Conservation (phyloP, 92 coral and sea anemone genomes). For the Hydrozoanthus gracilis region DNA sequence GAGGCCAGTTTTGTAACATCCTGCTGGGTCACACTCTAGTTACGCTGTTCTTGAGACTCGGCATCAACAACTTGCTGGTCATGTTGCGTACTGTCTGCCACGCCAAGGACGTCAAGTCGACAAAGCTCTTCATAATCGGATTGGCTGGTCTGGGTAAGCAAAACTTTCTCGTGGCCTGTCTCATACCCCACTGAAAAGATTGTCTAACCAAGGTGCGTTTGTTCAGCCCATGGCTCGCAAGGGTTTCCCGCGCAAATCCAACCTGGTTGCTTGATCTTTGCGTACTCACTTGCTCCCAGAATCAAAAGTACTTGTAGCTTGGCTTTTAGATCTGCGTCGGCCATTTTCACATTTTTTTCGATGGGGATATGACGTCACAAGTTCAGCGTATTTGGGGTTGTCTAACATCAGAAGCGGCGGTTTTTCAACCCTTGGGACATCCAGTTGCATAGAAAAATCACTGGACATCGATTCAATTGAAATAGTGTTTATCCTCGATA, state of each 20-base stretch:
- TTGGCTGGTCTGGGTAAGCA: background rate
- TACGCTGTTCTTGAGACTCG: conserved; percentile 9
- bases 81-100: conserved; percentile 6
- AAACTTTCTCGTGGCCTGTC: background rate
- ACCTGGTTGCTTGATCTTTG: conserved; percentile 25
- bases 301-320: conserved; percentile 53
- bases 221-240: conserved; percentile 34
- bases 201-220: conserved; percentile 4
- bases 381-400: conserved; percentile 47
- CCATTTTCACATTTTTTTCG: conserved; percentile 47
- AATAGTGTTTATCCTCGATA: conserved; percentile 1
- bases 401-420: conserved; percentile 40
- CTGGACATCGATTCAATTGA: conserved; percentile 18
- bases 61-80: conserved; percentile 24
- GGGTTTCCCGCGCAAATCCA: conserved; percentile 35
- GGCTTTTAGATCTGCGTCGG: conserved; percentile 39
- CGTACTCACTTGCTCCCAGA: conserved; percentile 61
- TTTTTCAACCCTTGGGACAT: conserved; percentile 52
- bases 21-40: conserved; percentile 3
- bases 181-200: conserved; percentile 2
- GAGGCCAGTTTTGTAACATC: background rate
- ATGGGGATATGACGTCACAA: background rate
- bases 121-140: conserved; percentile 21
- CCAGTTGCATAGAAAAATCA: conserved; percentile 23
- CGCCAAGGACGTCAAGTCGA: conserved; percentile 11